phyloP scores from a whole-genome alignment of 2,113 vertebrate genomes.

The Brienomyrus brachyistius region DNA sequence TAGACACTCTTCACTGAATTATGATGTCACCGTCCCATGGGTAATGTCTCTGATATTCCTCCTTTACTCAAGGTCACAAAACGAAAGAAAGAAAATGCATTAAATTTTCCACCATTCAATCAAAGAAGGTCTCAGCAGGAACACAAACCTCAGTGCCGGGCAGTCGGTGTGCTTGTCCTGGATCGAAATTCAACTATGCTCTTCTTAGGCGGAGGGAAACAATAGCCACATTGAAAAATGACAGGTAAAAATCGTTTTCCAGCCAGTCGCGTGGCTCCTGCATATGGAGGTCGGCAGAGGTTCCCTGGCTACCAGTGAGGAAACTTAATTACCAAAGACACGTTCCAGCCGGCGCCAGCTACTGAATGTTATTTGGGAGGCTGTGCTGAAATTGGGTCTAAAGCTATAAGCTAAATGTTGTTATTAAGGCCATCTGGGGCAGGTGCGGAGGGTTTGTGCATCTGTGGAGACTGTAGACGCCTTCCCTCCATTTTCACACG shows the following conservation, averaged over 20 bases:
- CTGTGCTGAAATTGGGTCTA: neutral
- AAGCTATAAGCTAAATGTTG: slow-evolving; percentile 13
- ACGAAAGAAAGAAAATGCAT: slow-evolving; percentile 16
- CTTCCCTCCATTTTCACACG: neutral
- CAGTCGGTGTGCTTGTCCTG: neutral
- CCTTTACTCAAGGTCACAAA: neutral
- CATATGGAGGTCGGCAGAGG: neutral
- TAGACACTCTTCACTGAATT: neutral
- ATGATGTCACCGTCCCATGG: neutral
- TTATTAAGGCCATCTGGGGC: neutral
- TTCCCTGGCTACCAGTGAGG: neutral
- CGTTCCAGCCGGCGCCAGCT: neutral
- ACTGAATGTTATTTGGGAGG: slow-evolving; percentile 2
- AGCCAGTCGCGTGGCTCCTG: neutral
- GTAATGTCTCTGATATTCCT: neutral
- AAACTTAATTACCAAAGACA: slow-evolving; percentile 19
- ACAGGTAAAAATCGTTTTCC: neutral
- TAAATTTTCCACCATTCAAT: neutral
- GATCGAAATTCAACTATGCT: slow-evolving; percentile 4
- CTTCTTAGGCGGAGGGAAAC: neutral
- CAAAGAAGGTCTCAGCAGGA: neutral
- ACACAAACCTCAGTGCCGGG: neutral
- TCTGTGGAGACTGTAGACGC: neutral
- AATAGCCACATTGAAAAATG: slow-evolving; percentile 11
- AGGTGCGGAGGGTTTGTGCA: neutral